Evolutionary conservation across 2,113 vertebrate genomes (phyloP).

Genomic region (Xiphophorus couchianus): DNA sequence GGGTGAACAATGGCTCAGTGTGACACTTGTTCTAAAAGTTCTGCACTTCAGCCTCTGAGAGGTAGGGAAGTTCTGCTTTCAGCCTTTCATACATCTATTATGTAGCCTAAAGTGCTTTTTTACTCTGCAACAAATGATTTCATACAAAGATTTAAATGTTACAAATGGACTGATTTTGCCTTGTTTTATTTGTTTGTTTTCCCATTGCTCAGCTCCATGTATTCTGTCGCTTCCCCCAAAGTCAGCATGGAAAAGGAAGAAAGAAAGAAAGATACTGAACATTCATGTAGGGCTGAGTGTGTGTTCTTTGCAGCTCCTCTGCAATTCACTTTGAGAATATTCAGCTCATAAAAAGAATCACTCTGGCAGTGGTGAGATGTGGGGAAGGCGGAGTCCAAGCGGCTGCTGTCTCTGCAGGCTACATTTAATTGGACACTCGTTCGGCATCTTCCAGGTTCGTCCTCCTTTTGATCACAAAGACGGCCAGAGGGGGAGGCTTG

Average conservation of each 20-base stretch:
- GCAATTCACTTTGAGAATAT: slow-evolving; percentile 73
- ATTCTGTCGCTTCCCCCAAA: not conserved
- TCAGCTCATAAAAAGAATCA: slow-evolving; percentile 60
- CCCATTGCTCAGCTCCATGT: not conserved
- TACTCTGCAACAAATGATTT: slow-evolving; percentile 34
- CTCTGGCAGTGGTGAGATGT: slow-evolving; percentile 27
- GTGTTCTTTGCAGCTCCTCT: slow-evolving; percentile 55
- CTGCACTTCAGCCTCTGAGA: slow-evolving; percentile 34
- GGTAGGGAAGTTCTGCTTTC: slow-evolving; percentile 19
- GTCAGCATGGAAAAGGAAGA: not conserved
- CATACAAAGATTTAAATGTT: not conserved
- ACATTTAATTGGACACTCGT: slow-evolving; percentile 81
- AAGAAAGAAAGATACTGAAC: slow-evolving; percentile 62
- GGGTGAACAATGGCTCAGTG: slow-evolving; percentile 50
- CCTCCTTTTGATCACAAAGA: slow-evolving; percentile 78
- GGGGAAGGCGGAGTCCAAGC: slow-evolving; percentile 47
- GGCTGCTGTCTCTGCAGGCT: slow-evolving; percentile 73
- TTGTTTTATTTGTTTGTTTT: slow-evolving; percentile 12
- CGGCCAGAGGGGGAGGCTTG: slow-evolving; percentile 59
- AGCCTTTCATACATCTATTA: slow-evolving; percentile 20
- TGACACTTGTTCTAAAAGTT: slow-evolving; percentile 40
- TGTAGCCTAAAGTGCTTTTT: slow-evolving; percentile 12
- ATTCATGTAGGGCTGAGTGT: slow-evolving; percentile 53
- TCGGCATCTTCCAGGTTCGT: slow-evolving; percentile 76
- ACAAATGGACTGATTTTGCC: slow-evolving; percentile 14